These are phyloP conservation scores for Mimumesa dahlbomi DNA, from an alignment of 2,888 invertebrate genomes.

Conservation along the genomic window DNA sequence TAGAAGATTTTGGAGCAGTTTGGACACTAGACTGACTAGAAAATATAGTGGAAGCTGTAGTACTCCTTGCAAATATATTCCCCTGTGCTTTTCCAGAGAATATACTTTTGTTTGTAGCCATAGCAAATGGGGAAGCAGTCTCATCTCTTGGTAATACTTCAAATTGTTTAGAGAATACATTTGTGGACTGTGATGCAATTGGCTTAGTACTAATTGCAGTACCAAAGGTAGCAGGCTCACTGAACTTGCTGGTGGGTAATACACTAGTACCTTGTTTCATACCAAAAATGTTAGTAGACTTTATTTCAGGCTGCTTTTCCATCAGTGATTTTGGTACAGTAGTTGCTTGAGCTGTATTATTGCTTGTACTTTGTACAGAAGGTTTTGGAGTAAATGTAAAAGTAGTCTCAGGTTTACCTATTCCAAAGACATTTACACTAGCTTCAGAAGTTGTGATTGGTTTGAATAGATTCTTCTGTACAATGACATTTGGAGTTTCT, in stretches of 20 bases:
- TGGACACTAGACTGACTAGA: constrained; percentile 13
- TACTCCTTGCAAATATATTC: constrained; percentile 51
- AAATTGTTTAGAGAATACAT: constrained; percentile 26
- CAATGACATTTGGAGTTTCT: background rate
- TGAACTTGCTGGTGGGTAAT: background rate
- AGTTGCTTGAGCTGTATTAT: background rate
- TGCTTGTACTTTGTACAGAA: background rate
- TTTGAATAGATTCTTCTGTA: constrained; percentile 8
- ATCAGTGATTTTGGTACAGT: background rate
- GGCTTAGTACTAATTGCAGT: constrained; percentile 8
- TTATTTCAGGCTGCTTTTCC: constrained; percentile 9
- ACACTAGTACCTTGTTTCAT: background rate
- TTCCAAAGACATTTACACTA: background rate
- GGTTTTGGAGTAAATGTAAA: background rate
- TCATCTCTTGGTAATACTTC: constrained; percentile 7
- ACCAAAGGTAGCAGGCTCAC: background rate
- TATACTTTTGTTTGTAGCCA: constrained; percentile 53
- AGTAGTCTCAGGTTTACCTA: background rate
- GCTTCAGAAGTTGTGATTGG: background rate
- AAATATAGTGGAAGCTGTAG: constrained; percentile 27
- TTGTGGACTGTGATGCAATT: constrained; percentile 13
- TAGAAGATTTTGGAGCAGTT: constrained; percentile 8
- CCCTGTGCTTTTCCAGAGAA: constrained; percentile 48
- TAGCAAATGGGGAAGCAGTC: constrained; percentile 38
- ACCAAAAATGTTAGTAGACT: constrained; percentile 1